phyloP scores from a whole-genome alignment of 2,888 invertebrate genomes.

The Caenorhabditis angaria region DNA sequence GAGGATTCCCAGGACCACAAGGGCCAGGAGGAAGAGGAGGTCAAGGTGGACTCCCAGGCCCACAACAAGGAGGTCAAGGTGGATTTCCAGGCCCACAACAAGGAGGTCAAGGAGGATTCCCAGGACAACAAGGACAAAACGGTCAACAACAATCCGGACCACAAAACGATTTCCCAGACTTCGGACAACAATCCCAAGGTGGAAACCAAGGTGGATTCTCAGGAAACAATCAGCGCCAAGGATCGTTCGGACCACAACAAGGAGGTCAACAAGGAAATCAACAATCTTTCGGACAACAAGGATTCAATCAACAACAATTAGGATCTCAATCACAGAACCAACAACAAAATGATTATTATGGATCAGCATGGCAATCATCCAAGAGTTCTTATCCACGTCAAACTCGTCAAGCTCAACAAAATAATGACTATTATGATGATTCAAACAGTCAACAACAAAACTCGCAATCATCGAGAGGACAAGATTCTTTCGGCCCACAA shows the following conservation, averaged over 20 bases:
- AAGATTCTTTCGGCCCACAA: not conserved
- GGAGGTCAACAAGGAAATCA: conserved; percentile 10
- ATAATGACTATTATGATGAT: not conserved
- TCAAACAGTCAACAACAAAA: not conserved
- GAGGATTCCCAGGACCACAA: conserved; percentile 3
- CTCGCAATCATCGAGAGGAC: not conserved
- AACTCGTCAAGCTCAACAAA: not conserved
- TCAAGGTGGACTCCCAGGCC: not conserved
- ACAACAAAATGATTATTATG: not conserved
- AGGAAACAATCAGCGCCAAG: conserved; percentile 11
- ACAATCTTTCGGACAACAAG: conserved; percentile 9
- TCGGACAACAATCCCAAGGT: conserved; percentile 19
- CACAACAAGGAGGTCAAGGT: conserved; percentile 7
- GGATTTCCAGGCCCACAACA: conserved; percentile 10
- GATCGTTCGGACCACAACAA: conserved; percentile 14
- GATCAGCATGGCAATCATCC: not conserved
- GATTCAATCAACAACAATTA: not conserved
- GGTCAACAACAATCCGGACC: conserved; percentile 9
- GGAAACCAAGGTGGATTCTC: conserved; percentile 15
- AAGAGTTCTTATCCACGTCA: not conserved
- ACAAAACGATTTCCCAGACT: conserved; percentile 18
- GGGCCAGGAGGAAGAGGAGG: conserved; percentile 5
- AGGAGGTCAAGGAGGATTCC: conserved; percentile 10
- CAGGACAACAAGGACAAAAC: conserved; percentile 7
- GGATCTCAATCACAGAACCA: not conserved